Conservation (phyloP, 1,140 invertebrate species). For the Ips nitidus region DNA sequence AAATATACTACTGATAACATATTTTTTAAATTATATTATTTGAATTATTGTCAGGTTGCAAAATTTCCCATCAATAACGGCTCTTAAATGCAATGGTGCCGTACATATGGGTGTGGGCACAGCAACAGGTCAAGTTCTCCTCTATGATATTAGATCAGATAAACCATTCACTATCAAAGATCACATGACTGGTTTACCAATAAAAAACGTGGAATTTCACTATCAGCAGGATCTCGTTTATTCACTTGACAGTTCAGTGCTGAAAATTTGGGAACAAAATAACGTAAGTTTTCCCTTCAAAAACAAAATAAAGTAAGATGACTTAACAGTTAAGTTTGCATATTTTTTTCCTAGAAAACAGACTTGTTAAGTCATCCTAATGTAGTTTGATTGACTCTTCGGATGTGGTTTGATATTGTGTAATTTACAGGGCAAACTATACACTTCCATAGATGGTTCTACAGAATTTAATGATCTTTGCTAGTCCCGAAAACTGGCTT, state of each 20-base stretch:
- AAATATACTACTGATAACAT: no score
- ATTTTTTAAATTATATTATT: not conserved
- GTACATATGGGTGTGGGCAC: slow-evolving; percentile 90
- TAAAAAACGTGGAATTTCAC: slow-evolving; percentile 88
- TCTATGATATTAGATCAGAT: slow-evolving; percentile 93
- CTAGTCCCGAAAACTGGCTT: slow-evolving; percentile 87
- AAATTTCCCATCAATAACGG: slow-evolving; percentile 75
- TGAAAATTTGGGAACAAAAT: slow-evolving; percentile 95
- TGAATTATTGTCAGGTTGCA: slow-evolving; percentile 56
- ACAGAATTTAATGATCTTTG: slow-evolving; percentile 87
- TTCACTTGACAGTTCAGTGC: slow-evolving; percentile 87
- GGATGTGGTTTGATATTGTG: not conserved
- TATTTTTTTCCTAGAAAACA: no score
- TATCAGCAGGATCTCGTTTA: slow-evolving; percentile 78
- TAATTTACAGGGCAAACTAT: slow-evolving; percentile 79
- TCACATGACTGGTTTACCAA: slow-evolving; percentile 92
- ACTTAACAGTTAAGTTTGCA: no score
- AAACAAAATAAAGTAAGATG: no score
- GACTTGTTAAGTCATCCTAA: no score
- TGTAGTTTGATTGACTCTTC: no score
- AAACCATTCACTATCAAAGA: slow-evolving; percentile 91
- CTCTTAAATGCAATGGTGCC: slow-evolving; percentile 78
- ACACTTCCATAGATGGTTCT: slow-evolving; percentile 89
- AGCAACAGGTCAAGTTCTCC: slow-evolving; percentile 86
- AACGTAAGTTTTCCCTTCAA: slow-evolving; percentile 62